Evolutionary conservation across 2,888 invertebrate species (phyloP), one percentile per base, ranked within the genome.

Genomic region (Nomada hirtipes): DNA sequence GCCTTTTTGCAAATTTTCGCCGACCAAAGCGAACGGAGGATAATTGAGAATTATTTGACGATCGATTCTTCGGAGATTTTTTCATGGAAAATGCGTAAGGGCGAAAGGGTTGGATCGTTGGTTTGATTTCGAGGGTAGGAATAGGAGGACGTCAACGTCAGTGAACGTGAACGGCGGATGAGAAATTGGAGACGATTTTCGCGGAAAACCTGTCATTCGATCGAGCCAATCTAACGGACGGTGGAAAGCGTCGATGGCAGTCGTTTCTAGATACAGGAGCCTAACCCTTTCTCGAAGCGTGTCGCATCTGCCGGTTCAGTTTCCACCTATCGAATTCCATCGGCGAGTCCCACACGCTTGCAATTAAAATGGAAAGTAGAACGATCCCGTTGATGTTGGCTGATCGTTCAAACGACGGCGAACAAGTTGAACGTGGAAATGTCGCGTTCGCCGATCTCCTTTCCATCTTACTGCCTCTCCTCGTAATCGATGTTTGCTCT

Each of bases 301-400:
- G 52, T 20, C 57, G 68, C 74, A 23, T 74, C 69, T 68, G 74
- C 36, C 55, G 15, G n/a, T 15, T n/a, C 36, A 7, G 52, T 52
- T 55, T 47, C 15, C 65, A 20, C 4, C 18, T 18, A 47, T 57
- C 29, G 68, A 53, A 68, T 76, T 76, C 67, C 77, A 47, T 53
- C 68, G 29, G 20, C 18, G 76, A 55, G 55, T 61, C n/a, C 47
- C 26, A 68, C 47, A 47, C 57, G 77, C n/a, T 69, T 13, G 77
- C 63, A 70, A 79, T 79, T 68, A 68, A 73, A 80, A 80, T 73
- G 75, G 74, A 69, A 79, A 82, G 80, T 82, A 52, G 80, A 79
- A 50, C 76, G 57, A 11, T n/a, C 65, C 50, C 29, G 52, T 60
- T 65, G 57, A 80, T 29, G 26, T 26, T 29, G 47, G 44, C n/a